Percentiles rank a stretch among this genome's conserved stretches.
These are phyloP conservation scores for Hirtodrosophila duncani DNA, from an alignment of 2,888 invertebrate genomes.

Conservation along the genomic window DNA sequence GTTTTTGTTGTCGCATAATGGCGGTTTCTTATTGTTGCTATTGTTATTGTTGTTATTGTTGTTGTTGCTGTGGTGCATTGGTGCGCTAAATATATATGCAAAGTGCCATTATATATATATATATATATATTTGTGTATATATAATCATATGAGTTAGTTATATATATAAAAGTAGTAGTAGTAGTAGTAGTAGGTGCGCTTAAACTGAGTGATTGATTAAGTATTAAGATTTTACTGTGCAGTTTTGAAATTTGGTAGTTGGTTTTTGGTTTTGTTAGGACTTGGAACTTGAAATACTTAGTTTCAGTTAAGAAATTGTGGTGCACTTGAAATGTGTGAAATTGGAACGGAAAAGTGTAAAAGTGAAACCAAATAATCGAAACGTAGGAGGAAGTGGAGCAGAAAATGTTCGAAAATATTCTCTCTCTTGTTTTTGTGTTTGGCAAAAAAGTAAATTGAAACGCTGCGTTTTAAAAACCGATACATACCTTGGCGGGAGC, in stretches of 20 bases:
- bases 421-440: neutral
- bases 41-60: conserved; percentile 15
- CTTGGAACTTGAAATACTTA: conserved; percentile 13
- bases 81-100: conserved; percentile 54
- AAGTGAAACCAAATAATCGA: conserved; percentile 5
- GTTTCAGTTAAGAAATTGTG: conserved; percentile 18
- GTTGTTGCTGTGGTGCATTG: conserved; percentile 41
- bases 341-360: conserved; percentile 12
- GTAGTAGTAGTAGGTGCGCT: conserved; percentile 23
- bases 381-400: neutral
- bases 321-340: conserved; percentile 53
- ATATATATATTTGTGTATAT: conserved; percentile 8
- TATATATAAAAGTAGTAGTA: too few species aligned
- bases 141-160: neutral
- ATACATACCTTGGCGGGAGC: conserved; percentile 92
- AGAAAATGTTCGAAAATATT: neutral
- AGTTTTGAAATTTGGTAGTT: conserved; percentile 30
- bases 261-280: conserved; percentile 22
- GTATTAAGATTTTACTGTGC: conserved; percentile 46
- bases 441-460: neutral
- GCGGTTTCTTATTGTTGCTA: conserved; percentile 10
- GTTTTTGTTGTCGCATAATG: conserved; percentile 11
- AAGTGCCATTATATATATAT: conserved; percentile 16
- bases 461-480: conserved; percentile 75
- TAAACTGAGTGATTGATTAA: conserved; percentile 33